Percentiles rank a stretch among this genome's conserved stretches.
These are phyloP conservation scores for Misgurnus mizolepis DNA, from an alignment of 2,113 vertebrate genomes.

Conservation along the genomic window DNA sequence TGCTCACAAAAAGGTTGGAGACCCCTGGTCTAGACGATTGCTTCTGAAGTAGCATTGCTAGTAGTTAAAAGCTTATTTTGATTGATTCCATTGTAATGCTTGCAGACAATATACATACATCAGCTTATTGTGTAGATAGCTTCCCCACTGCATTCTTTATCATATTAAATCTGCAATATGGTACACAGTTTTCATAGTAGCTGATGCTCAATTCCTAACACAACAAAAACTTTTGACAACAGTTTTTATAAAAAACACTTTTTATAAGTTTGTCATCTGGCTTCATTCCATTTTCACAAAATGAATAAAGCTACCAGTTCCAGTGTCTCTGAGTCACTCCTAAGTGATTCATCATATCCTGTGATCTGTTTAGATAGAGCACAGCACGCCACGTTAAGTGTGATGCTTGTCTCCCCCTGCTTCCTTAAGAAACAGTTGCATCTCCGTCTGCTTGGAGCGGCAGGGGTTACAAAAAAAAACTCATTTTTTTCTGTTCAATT, in stretches of 20 bases:
- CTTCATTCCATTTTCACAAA: constrained; percentile 50
- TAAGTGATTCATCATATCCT: constrained; percentile 64
- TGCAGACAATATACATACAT: not conserved
- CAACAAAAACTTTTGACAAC: constrained; percentile 22
- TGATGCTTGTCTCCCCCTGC: constrained; percentile 24
- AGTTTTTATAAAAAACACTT: constrained; percentile 33
- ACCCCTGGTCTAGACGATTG: too few relatives aligned
- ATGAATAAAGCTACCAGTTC: constrained; percentile 61
- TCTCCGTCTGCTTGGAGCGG: constrained; percentile 23
- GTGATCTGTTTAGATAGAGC: constrained; percentile 52
- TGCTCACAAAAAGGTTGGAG: too few relatives aligned
- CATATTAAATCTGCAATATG: too few relatives aligned
- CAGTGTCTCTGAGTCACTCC: constrained; percentile 60
- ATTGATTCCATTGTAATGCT: not conserved
- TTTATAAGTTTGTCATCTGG: constrained; percentile 43
- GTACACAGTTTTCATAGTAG: not conserved
- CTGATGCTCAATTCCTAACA: not conserved
- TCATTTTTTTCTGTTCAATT: constrained; percentile 14
- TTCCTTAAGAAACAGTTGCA: constrained; percentile 33
- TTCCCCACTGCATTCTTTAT: too few relatives aligned
- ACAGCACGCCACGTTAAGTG: constrained; percentile 36
- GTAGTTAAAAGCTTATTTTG: not conserved
- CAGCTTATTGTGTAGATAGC: too few relatives aligned
- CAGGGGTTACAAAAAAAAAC: constrained; percentile 7
- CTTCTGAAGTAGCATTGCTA: too few relatives aligned